Conservation (phyloP, 1,140 invertebrate genomes). For the Rhopalosiphum maidis region DNA sequence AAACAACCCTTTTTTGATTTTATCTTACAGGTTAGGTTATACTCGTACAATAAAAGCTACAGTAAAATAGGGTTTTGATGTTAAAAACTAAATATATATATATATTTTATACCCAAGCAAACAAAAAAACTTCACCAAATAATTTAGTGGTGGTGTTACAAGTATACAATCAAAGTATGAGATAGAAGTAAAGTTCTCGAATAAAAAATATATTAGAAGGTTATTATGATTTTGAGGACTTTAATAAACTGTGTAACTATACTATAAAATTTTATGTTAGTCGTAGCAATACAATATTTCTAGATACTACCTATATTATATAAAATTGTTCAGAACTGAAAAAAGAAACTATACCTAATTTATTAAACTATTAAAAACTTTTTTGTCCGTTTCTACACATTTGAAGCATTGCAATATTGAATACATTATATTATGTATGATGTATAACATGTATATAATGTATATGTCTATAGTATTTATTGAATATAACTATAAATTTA, state of each 20-base stretch:
- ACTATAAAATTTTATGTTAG: neutral
- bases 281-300: neutral
- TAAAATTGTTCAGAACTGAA: neutral
- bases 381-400: neutral
- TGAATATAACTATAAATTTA: too few species aligned
- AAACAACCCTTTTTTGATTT: slow-evolving; percentile 1
- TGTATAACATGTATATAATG: neutral
- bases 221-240: neutral
- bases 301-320: neutral
- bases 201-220: neutral
- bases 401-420: neutral
- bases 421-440: neutral
- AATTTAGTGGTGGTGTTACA: neutral
- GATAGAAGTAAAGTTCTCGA: slow-evolving; percentile 2
- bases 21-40: neutral
- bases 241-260: slow-evolving; percentile 7
- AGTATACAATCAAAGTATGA: neutral
- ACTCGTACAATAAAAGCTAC: neutral
- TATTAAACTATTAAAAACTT: neutral
- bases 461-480: too few species aligned
- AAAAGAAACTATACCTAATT: neutral
- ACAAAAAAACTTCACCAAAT: neutral
- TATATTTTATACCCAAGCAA: neutral
- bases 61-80: neutral
- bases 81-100: neutral